Evolutionary conservation across 2,797 vertebrate genomes (phyloP).

Genomic region (Margarornis squamiger): DNA sequence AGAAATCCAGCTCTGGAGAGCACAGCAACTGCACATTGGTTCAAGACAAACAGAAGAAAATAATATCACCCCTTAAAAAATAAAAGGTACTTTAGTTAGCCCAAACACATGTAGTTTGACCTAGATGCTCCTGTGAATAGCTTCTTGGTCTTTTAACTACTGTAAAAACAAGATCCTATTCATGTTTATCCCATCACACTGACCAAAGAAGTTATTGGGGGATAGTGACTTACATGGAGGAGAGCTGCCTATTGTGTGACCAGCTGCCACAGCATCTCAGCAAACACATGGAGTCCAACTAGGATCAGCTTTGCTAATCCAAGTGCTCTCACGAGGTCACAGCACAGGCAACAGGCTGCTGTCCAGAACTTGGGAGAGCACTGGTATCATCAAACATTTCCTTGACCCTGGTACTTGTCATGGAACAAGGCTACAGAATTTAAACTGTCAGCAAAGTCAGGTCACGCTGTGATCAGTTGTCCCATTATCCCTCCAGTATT

Average conservation of each 20-base stretch:
- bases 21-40: background rate
- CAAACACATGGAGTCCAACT: background rate
- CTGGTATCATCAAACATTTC: background rate
- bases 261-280: background rate
- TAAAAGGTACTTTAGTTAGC: background rate
- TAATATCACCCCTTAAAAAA: background rate
- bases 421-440: background rate
- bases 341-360: background rate
- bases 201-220: background rate
- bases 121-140: background rate
- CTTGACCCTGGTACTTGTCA: background rate
- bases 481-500: background rate
- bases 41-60: background rate
- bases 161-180: background rate
- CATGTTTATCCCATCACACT: background rate
- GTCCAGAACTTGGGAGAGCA: background rate
- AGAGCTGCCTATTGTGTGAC: background rate
- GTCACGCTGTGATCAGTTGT: fast-evolving
- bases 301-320: background rate
- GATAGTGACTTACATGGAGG: background rate
- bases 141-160: background rate
- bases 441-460: background rate
- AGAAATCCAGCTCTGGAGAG: background rate
- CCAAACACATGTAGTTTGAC: background rate
- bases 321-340: background rate